Evolutionary conservation across 1,140 invertebrate genomes (phyloP).

Genomic region (Leptonema lineaticorne): DNA sequence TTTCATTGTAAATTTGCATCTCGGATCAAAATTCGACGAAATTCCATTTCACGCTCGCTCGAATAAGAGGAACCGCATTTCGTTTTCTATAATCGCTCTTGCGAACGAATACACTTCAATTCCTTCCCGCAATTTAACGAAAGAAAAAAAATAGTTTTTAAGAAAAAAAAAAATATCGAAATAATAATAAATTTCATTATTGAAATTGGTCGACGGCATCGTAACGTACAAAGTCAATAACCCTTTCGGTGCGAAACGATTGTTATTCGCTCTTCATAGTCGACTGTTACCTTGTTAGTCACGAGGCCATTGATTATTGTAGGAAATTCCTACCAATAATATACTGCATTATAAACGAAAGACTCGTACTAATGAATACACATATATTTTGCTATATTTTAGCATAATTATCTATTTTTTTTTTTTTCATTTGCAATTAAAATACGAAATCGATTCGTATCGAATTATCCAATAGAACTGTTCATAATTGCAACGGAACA

Average conservation of each 20-base stretch:
- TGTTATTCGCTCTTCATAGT: constrained; percentile 3
- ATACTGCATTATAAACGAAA: too few relatives aligned
- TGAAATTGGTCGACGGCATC: neutral
- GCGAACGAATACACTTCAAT: too few relatives aligned
- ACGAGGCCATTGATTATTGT: constrained; percentile 3
- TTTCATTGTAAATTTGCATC: neutral
- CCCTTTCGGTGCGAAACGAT: neutral
- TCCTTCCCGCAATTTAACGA: too few relatives aligned
- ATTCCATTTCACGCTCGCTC: constrained; percentile 3
- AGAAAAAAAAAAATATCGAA: neutral
- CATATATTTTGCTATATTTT: neutral
- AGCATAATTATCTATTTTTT: neutral
- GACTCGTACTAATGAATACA: too few relatives aligned
- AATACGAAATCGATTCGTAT: constrained; percentile 1
- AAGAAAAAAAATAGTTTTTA: neutral
- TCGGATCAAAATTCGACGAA: neutral
- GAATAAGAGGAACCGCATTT: neutral
- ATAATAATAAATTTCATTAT: neutral
- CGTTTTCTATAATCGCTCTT: neutral
- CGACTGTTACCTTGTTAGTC: neutral
- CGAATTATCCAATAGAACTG: too few relatives aligned
- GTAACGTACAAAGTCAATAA: neutral
- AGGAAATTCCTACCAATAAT: constrained; percentile 14
- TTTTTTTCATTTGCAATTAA: constrained; percentile 4
- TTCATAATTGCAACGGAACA: too few relatives aligned